These are phyloP conservation scores for Ormyrus rosae DNA, from an alignment of 2,888 invertebrate genomes.

Conservation along the genomic window DNA sequence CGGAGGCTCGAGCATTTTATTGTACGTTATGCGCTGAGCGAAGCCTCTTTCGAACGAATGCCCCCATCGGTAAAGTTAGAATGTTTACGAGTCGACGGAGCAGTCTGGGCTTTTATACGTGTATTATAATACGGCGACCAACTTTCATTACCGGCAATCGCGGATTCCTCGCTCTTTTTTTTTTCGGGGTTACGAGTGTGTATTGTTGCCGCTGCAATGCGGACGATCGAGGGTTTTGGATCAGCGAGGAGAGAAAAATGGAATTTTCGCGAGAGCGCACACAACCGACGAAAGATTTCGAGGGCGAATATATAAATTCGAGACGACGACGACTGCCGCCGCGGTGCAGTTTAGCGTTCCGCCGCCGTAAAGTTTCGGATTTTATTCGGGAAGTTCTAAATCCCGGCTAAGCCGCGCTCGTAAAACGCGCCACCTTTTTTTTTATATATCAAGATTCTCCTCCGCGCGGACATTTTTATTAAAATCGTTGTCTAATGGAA, in stretches of 20 bases:
- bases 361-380: too few relatives aligned
- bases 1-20: slow-evolving; percentile 27
- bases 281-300: too few relatives aligned
- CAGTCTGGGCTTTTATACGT: neutral
- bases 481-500: too few relatives aligned
- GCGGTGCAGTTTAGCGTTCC: too few relatives aligned
- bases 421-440: too few relatives aligned
- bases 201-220: neutral
- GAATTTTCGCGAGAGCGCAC: neutral
- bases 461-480: too few relatives aligned
- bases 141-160: slow-evolving; percentile 41
- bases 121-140: slow-evolving; percentile 37
- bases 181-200: neutral
- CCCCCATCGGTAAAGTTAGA: slow-evolving; percentile 30
- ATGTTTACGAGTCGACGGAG: slow-evolving; percentile 47
- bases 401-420: too few relatives aligned
- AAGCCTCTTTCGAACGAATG: slow-evolving; percentile 35
- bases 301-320: neutral
- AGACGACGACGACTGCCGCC: neutral
- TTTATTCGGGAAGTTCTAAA: too few relatives aligned
- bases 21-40: slow-evolving; percentile 26
- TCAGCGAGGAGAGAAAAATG: too few relatives aligned
- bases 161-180: neutral
- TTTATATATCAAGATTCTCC: too few relatives aligned
- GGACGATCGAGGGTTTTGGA: too few relatives aligned